Percentiles rank a stretch among this genome's conserved stretches.
Conservation (phyloP, 2,888 invertebrate species). For the Eupithecia subfuscata region DNA sequence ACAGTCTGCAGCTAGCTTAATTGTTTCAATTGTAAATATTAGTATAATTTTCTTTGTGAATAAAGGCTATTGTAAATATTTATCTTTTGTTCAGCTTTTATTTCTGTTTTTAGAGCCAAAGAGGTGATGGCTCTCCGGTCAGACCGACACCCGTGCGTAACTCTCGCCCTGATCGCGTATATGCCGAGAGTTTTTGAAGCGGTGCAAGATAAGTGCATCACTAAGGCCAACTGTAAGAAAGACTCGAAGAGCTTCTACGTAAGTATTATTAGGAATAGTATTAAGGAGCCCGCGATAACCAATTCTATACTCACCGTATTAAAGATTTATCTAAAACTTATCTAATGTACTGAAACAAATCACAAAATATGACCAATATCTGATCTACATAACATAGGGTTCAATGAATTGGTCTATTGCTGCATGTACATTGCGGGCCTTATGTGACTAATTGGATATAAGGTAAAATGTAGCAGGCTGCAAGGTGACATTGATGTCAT, state of each 20-base stretch:
- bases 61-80: too few species aligned
- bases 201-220: conserved; percentile 91
- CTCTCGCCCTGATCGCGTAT: conserved; percentile 90
- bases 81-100: too few species aligned
- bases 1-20: too few species aligned
- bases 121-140: conserved; percentile 90
- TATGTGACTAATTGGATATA: background rate
- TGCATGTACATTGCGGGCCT: background rate
- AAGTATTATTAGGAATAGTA: conserved; percentile 37
- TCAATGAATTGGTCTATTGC: background rate
- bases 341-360: too few species aligned
- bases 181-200: conserved; percentile 93
- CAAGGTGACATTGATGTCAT: background rate
- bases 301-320: too few species aligned
- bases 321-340: too few species aligned
- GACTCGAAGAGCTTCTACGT: conserved; percentile 93
- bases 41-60: too few species aligned
- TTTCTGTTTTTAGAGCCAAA: conserved; percentile 81
- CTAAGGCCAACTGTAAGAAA: conserved; percentile 92
- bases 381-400: background rate
- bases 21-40: too few species aligned
- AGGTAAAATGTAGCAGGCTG: background rate
- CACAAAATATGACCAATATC: too few species aligned
- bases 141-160: conserved; percentile 91
- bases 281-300: too few species aligned